Base-by-base conservation (phyloP, 2,888 invertebrate species). In the Acleris emargana region DNA sequence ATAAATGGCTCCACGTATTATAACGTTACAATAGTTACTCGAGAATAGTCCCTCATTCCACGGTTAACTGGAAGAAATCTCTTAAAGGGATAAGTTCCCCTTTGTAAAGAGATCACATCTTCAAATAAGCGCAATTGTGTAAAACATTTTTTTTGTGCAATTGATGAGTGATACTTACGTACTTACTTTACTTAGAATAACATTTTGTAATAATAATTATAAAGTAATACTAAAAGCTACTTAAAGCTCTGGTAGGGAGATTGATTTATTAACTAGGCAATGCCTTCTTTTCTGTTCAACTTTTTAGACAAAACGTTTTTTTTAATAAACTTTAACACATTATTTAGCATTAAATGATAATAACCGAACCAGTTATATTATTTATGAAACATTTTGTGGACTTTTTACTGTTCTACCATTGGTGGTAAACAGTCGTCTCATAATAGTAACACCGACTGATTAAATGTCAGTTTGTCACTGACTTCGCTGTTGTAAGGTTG, bases 401-500 rank as follows among this genome's bases (percentile, higher is more conserved):
- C 16, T 57, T 51, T 57, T 20, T 57, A 38, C 38, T 13, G 6
- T 25, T 16, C 5, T 55, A 52, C 13, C 4, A 17, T 16, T 28
- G 7, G 47, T 17, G 32, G 42, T 13, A 51, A 58, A 42, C 43
- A 9, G 11, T 28, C 20, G 45, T 60, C 45, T 28, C 42, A 7
- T 18, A 45, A 47, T 67, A 50, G 57, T 51, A 60, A 67, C 67
- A 66, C 58, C 58, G 53, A 66, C 58, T 59, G 53, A 73, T 75
- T 70, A 77, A 72, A 77, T 80, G 88, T 88, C 91, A 91, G 91
- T 91, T 88, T 90, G 89, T 90, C 88, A 91, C 87, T 87, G 88
- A 89, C 89, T 90, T 90, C 87, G 90, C 83, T 86, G 83, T 84
- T 80, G 90, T 90, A 85, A 82, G 89, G 91, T 89, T 92, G 91